Evolutionary conservation across 2,888 invertebrate genomes (phyloP).

Genomic region (Stratiomys singularior): DNA sequence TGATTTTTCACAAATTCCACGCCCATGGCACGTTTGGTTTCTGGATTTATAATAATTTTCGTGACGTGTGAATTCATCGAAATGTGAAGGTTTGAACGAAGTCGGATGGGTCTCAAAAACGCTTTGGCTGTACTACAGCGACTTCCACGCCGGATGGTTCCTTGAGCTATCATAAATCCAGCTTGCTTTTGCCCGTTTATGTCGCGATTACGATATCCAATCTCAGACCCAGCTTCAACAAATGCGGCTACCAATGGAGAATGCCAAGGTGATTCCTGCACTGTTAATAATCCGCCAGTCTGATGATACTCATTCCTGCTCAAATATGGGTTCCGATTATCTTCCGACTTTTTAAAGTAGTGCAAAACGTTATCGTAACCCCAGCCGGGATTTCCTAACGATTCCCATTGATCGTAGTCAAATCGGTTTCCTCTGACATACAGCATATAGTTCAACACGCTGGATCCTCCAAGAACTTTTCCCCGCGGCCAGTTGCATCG

Average conservation of each 20-base stretch:
- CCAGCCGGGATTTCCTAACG: conserved; percentile 89
- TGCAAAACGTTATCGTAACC: conserved; percentile 83
- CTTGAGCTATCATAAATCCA: conserved; percentile 85
- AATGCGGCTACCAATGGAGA: conserved; percentile 85
- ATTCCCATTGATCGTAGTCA: conserved; percentile 92
- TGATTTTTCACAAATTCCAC: conserved; percentile 84
- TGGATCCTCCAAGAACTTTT: conserved; percentile 89
- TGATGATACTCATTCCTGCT: conserved; percentile 75
- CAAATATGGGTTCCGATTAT: conserved; percentile 87
- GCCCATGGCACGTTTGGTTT: conserved; percentile 79
- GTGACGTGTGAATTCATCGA: conserved; percentile 84
- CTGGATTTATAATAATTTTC: conserved; percentile 77
- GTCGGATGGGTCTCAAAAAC: conserved; percentile 80
- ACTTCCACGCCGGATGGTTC: conserved; percentile 80
- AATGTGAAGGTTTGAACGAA: conserved; percentile 81
- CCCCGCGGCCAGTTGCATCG: conserved; percentile 90
- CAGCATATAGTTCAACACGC: conserved; percentile 89
- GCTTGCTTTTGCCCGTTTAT: conserved; percentile 84
- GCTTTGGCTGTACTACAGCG: conserved; percentile 90
- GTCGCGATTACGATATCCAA: conserved; percentile 86
- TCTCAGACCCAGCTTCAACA: conserved; percentile 81
- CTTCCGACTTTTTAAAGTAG: conserved; percentile 91
- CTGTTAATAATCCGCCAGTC: conserved; percentile 78
- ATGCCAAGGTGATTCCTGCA: conserved; percentile 86
- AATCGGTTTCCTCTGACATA: conserved; percentile 85